These are phyloP conservation scores for Coregonus ussuriensis DNA, from an alignment of 2,797 vertebrate species.

Conservation along the genomic window DNA sequence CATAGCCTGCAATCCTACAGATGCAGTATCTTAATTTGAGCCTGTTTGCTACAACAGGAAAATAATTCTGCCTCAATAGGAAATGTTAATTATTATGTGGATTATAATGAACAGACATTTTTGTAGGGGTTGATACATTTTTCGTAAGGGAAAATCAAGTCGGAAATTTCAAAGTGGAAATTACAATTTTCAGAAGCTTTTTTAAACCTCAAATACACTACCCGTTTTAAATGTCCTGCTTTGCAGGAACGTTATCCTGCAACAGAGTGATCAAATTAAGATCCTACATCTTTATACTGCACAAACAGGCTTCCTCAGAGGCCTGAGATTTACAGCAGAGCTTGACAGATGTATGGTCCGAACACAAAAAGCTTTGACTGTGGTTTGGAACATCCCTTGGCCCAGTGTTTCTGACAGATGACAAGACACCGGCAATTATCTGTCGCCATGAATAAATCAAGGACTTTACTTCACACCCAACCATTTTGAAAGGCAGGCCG, in stretches of 20 bases:
- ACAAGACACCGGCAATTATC: constrained; percentile 61
- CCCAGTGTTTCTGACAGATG: constrained; percentile 49
- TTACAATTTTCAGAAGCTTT: too few species aligned
- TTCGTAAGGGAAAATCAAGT: too few species aligned
- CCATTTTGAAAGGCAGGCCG: constrained; percentile 6
- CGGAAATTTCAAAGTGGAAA: too few species aligned
- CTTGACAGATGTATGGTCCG: constrained; percentile 76
- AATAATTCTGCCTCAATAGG: too few species aligned
- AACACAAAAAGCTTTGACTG: constrained; percentile 39
- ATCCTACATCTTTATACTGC: background rate
- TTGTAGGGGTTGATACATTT: too few species aligned
- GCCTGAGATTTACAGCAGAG: constrained; percentile 70
- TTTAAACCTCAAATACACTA: too few species aligned
- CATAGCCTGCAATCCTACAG: background rate
- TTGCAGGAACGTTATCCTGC: too few species aligned
- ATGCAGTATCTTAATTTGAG: too few species aligned
- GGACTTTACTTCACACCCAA: background rate
- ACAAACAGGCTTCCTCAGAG: constrained; percentile 27
- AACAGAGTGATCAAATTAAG: background rate
- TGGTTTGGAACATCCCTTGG: constrained; percentile 48
- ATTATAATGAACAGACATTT: too few species aligned
- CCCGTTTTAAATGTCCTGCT: too few species aligned
- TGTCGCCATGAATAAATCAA: constrained; percentile 65
- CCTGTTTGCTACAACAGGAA: too few species aligned
- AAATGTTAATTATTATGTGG: too few species aligned